A percentile compares a stretch with the other conserved stretches of the same genome.
Conservation (phyloP, 2,797 vertebrate genomes). For the Poeciliopsis gracilis region DNA sequence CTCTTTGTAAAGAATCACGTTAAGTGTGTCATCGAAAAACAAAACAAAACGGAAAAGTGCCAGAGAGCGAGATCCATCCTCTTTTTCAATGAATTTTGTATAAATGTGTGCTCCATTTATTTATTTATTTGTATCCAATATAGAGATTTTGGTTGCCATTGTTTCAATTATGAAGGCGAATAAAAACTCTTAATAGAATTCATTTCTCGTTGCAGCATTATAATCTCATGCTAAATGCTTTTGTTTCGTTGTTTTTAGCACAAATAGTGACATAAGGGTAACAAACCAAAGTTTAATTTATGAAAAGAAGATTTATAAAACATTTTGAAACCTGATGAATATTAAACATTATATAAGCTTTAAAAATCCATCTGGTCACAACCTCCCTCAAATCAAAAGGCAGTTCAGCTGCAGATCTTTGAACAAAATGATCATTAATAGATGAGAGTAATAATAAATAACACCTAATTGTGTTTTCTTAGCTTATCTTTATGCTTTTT, state of each 20-base stretch:
- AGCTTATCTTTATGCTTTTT: neutral
- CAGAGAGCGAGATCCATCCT: too few relatives aligned
- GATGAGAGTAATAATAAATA: neutral
- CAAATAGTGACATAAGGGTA: neutral
- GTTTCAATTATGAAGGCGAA: neutral
- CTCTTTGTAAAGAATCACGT: too few relatives aligned
- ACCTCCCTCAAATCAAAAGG: neutral
- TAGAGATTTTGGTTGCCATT: neutral
- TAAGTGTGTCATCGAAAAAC: too few relatives aligned
- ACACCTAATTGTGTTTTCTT: neutral
- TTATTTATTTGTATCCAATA: neutral
- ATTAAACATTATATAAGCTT: neutral
- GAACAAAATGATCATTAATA: neutral
- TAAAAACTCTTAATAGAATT: neutral
- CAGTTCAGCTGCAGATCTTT: neutral
- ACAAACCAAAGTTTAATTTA: neutral
- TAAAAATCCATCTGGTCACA: neutral
- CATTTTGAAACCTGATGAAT: neutral
- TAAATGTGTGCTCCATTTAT: neutral
- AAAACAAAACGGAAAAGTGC: too few relatives aligned
- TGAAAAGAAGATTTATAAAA: neutral
- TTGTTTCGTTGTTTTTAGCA: neutral
- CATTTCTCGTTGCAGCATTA: neutral
- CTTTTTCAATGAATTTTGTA: too few relatives aligned
- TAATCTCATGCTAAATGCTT: neutral